Evolutionary conservation across 2,797 vertebrate species (phyloP), one percentile per base, ranked within the genome.

Genomic region (Hemibagrus guttatus): DNA sequence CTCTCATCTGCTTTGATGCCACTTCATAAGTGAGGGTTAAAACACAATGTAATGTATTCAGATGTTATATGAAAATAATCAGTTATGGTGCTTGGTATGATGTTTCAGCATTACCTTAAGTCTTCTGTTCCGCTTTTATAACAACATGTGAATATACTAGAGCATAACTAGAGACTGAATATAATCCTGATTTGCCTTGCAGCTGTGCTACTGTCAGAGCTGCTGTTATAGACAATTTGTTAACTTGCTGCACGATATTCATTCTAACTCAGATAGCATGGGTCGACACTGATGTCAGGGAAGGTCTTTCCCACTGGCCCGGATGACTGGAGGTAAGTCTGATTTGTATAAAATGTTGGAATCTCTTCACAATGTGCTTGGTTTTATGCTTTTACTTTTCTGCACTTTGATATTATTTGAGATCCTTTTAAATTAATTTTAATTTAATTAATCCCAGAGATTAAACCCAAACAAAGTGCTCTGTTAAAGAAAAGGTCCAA

Each of bases 211-310:
- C 28, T 35, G 31, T 6, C 28, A 21, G 31, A 39, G 31, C 1
- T 31, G 31, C 68, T 9, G 6, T 69, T 39, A 26, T 12, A 17
- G 16, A 76, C 4, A 31, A 78, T 78, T 9, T 11, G 5, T 19
- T 3, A 31, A 16, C 26, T 76, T 5, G 0, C 26, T 75, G 46
- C 35, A 39, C 4, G 4, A 7, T 11, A 2, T 81, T 46, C 2
- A 64, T 56, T 87, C 9, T 75, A 2, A 26, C 83, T 86, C 90
- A 98, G 97, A 93, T 98, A 8, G 97, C 96, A 42, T 95, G 96
- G 2, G 98, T 98, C 83, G 97, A 98, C 91, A 96, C 98, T 86
- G 97, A 98, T 0, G 97, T 98, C 97, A 35, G 97, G 97, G 6
- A 97, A 96, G 92, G 97, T 98, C 68, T 98, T 98, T 86, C 95